Base-by-base conservation (phyloP, 2,113 vertebrate genomes). In the Silurus meridionalis region DNA sequence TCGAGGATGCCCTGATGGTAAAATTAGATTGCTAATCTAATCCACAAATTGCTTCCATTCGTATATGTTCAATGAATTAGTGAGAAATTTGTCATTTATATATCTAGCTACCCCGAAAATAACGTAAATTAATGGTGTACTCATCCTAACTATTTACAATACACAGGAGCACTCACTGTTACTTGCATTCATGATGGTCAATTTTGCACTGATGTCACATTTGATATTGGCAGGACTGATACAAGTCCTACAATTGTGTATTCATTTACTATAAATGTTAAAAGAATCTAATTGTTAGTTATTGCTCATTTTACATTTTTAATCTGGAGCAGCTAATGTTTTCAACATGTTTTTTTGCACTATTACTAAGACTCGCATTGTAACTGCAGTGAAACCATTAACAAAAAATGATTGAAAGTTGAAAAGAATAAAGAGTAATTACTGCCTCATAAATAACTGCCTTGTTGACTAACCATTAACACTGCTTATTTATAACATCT, bases 361-460 rank as follows among this genome's bases (percentile, higher is more conserved):
- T 79, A 79, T 63, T 55, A 82, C 25, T n/a, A 37, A 63, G 50
- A 82, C 46, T 9, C n/a, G 21, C 23, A 72, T 81, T 85, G 46
- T 86, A 69, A 48, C 25, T 71, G 14, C 67, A 71, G 57, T 72
- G 13, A 71, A 81, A 48, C 21, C 46, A 85, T 21, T 37, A 48
- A 0, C 5, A 57, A 2, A 71, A 23, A 0, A 11, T 8, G 28
- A 61, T 10, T 25, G 1, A 37, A 10, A 8, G 7, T 71, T 74
- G 11, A 28, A 69, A 11, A 72, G 57, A 81, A 82, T 81, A 85
- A 81, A 61, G 19, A 77, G 2, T 78, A 80, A 77, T 61, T 64
- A 52, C 14, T 50, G 50, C 64, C 10, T 50, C 21, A 61, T 48
- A 4, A 64, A 25, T 37, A 25, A 19, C 11, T 58, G 52, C 7